Conservation (phyloP, 2,797 vertebrate species). For the Sebastes cheni region DNA sequence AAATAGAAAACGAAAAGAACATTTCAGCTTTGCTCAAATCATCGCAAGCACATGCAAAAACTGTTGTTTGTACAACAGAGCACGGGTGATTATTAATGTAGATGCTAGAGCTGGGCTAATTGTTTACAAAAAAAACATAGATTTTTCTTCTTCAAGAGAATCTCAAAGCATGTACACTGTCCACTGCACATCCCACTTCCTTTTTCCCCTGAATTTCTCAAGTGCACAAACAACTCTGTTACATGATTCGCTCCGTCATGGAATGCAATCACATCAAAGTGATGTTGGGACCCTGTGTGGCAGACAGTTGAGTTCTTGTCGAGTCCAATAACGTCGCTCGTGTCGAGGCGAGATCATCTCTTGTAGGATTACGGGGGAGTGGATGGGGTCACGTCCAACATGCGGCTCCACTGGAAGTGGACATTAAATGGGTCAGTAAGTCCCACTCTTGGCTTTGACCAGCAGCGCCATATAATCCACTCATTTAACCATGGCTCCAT, state of each 20-base stretch:
- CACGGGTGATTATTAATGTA: not conserved
- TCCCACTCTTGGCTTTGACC: slow-evolving; percentile 67
- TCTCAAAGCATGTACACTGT: not conserved
- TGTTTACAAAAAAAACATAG: not conserved
- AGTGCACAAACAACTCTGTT: slow-evolving; percentile 37
- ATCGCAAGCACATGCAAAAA: not conserved
- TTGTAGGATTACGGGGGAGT: slow-evolving; percentile 74
- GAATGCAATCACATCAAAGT: slow-evolving; percentile 55
- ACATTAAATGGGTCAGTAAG: slow-evolving; percentile 79
- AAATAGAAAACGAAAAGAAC: not conserved
- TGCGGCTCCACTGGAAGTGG: slow-evolving; percentile 68
- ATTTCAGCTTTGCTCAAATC: slow-evolving; percentile 1
- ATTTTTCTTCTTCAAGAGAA: slow-evolving; percentile 6
- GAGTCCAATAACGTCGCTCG: slow-evolving; percentile 62
- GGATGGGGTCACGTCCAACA: slow-evolving; percentile 70
- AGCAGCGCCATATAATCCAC: slow-evolving; percentile 62
- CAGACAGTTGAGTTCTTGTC: slow-evolving; percentile 72
- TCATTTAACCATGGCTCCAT: slow-evolving; percentile 47
- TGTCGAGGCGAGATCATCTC: slow-evolving; percentile 74
- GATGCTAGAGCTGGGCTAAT: slow-evolving; percentile 2
- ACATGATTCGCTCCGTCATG: slow-evolving; percentile 38
- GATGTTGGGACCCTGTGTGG: slow-evolving; percentile 41
- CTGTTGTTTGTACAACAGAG: slow-evolving; percentile 5
- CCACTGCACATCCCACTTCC: not conserved
- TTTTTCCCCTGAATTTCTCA: slow-evolving; percentile 12